Percentiles rank a stretch among this genome's conserved stretches.
Evolutionary conservation across 2,888 invertebrate genomes (phyloP).

Genomic region (Glyphotaelius pellucidus): DNA sequence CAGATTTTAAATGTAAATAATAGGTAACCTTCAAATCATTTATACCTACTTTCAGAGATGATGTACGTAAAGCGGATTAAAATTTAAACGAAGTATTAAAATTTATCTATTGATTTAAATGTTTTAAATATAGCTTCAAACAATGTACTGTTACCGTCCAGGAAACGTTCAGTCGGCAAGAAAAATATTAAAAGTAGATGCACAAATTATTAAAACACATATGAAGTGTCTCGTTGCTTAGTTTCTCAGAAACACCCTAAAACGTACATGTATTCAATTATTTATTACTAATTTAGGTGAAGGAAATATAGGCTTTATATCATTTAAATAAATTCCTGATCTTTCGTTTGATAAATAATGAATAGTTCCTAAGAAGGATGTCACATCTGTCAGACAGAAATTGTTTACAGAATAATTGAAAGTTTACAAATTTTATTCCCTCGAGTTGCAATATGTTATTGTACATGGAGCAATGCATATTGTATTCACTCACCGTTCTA

Average conservation of each 20-base stretch:
- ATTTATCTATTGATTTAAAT: not conserved
- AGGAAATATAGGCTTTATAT: not conserved
- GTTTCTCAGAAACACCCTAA: not conserved
- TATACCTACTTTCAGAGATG: not conserved
- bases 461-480: not conserved
- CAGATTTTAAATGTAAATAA: not conserved
- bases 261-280: not conserved
- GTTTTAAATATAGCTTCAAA: not conserved
- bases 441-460: constrained; percentile 17
- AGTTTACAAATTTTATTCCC: not conserved
- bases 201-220: not conserved
- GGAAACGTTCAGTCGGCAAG: not conserved
- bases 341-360: not conserved
- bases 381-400: constrained; percentile 48
- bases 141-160: not conserved
- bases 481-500: constrained; percentile 20
- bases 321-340: not conserved
- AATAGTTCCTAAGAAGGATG: constrained; percentile 10
- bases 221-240: not conserved
- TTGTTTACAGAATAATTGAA: constrained; percentile 22
- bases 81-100: not conserved
- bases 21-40: not conserved
- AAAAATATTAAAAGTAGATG: not conserved
- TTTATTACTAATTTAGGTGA: not conserved
- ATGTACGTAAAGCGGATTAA: not conserved